Evolutionary conservation across 2,113 vertebrate genomes (phyloP), one percentile per base, ranked within the genome.

Genomic region (Percopsis transmontana): DNA sequence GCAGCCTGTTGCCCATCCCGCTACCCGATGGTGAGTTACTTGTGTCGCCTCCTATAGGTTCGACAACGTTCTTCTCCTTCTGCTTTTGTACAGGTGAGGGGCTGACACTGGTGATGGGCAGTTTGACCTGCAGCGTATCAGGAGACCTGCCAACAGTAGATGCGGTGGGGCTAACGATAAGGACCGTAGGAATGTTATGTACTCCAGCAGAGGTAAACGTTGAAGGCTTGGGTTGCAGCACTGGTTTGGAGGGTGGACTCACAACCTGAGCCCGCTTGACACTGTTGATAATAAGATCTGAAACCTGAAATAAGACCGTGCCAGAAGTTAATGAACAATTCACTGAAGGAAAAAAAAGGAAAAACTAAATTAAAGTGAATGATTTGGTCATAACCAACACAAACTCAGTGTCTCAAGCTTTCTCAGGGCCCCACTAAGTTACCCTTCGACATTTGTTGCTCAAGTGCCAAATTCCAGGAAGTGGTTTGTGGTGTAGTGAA

Each of bases 281-380:
- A 18, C 60, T 16, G 60, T 54, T 74, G 58, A 63, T 10, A 5
- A 40, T 2, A 8, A 64, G 21, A 69, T 63, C 62, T 14, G 71
- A 57, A 47, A 51, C 54, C 87, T 89, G 70, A 58, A 70, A 70
- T 23, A 78, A 21, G 66, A 62, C 16, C 64, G 67, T 0, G 70
- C 14, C 42, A 45, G 2, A 14, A 62, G 16, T 19, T 9, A 51
- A 33, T 33, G 3, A 16, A 33, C 42, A 45, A 16, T 45, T 45
- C 3, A 14, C 15, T 45, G 42, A 45, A 54, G 0, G 52, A 58
- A 5, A 52, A 27, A 62, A 7, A 27, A 2, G 9, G 10, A 15
- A 33, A 13, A 20, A 62, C 1, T n/a, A n/a, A n/a, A 15, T 1
- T 2, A 0, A 64, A 56, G 33, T 5, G 2, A 66, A 11, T 16